phyloP scores from a whole-genome alignment of 2,113 vertebrate genomes.

The Dasyornis broadbenti region DNA sequence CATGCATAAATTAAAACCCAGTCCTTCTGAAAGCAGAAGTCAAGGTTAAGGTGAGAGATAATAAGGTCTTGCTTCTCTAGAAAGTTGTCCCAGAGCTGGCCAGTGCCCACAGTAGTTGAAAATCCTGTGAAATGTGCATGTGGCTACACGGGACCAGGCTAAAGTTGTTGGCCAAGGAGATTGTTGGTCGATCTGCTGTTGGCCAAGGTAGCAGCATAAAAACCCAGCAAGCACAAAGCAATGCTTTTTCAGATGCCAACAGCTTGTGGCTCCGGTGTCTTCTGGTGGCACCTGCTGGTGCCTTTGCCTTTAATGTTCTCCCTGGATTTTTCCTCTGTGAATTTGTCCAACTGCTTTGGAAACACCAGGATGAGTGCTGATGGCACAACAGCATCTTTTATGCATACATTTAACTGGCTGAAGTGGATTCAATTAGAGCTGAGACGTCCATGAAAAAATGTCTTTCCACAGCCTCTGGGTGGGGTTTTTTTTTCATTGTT shows the following conservation, averaged over 20 bases:
- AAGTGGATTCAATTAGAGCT: neutral
- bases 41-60: neutral
- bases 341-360: neutral
- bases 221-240: neutral
- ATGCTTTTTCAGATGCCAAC: neutral
- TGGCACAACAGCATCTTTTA: neutral
- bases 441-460: neutral
- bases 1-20: neutral
- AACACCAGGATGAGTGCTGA: neutral
- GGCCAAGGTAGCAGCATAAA: neutral
- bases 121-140: neutral
- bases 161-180: neutral
- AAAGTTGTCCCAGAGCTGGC: neutral
- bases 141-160: neutral
- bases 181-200: neutral
- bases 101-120: neutral
- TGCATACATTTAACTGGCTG: neutral
- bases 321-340: neutral
- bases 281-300: neutral
- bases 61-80: neutral
- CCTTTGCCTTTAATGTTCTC: neutral
- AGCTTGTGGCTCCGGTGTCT: neutral
- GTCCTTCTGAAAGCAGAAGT: neutral
- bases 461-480: neutral
- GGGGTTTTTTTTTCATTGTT: neutral